These are phyloP conservation scores for Cavia porcellus DNA, from an alignment of 2,113 vertebrate genomes.

Conservation along the genomic window DNA sequence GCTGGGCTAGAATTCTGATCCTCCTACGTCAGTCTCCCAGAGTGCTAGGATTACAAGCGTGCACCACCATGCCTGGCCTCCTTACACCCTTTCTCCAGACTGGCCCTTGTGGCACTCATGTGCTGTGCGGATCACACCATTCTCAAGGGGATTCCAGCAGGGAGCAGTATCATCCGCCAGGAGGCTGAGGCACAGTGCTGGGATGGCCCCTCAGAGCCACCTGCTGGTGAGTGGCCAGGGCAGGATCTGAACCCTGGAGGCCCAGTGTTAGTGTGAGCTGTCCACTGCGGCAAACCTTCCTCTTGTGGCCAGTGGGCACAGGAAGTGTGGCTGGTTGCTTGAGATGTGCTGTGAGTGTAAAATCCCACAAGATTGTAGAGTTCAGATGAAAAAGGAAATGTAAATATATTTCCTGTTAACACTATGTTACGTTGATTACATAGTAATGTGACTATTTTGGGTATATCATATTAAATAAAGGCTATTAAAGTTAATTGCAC, in stretches of 20 bases:
- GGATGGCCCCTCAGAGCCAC: neutral
- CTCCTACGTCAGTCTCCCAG: neutral
- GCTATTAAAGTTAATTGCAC: neutral
- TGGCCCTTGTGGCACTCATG: rapidly evolving
- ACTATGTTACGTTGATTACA: neutral
- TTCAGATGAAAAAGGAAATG: neutral
- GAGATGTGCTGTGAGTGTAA: neutral
- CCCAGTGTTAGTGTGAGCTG: rapidly evolving
- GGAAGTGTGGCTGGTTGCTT: rapidly evolving
- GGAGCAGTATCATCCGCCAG: too few species aligned
- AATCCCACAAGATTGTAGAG: neutral
- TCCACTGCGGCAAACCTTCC: rapidly evolving
- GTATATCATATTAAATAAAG: neutral
- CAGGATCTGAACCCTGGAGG: neutral
- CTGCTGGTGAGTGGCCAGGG: rapidly evolving
- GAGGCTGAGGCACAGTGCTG: rapidly evolving
- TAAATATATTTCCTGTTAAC: neutral
- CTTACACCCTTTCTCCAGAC: rapidly evolving
- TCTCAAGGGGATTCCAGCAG: rapidly evolving
- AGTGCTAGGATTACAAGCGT: neutral
- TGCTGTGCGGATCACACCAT: rapidly evolving
- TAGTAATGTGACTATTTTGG: neutral
- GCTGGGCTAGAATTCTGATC: neutral
- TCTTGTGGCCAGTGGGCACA: rapidly evolving
- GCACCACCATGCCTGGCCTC: neutral